phyloP scores from a whole-genome alignment of 1,140 invertebrate species.

The Metaphire vulgaris region DNA sequence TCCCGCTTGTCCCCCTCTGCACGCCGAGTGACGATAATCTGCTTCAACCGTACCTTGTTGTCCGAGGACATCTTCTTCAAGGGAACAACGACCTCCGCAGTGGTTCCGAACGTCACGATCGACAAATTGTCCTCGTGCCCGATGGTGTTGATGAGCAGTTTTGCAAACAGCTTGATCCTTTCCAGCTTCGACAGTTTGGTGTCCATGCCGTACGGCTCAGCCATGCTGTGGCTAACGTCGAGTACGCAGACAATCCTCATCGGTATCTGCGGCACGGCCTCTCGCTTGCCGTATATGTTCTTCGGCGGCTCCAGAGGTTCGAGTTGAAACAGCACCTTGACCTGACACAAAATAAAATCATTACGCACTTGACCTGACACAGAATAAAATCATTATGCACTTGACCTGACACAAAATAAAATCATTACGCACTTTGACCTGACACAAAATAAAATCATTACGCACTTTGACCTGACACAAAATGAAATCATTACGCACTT shows the following conservation, averaged over 20 bases:
- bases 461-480: too few relatives aligned
- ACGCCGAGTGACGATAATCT: too few relatives aligned
- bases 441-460: too few relatives aligned
- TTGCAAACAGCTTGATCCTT: slow-evolving; percentile 24
- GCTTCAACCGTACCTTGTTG: too few relatives aligned
- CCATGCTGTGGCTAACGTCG: slow-evolving; percentile 31
- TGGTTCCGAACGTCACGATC: slow-evolving; percentile 28
- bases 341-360: too few relatives aligned
- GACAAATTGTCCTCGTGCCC: slow-evolving; percentile 20
- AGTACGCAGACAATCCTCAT: slow-evolving; percentile 22
- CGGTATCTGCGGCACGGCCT: neutral
- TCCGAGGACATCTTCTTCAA: slow-evolving; percentile 23
- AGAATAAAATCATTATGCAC: too few relatives aligned
- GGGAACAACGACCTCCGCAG: slow-evolving; percentile 21
- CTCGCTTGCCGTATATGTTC: neutral
- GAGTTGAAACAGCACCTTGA: slow-evolving; percentile 24
- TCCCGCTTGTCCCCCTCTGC: too few relatives aligned
- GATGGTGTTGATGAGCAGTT: slow-evolving; percentile 22
- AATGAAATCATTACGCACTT: too few relatives aligned
- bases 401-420: slow-evolving; percentile 15
- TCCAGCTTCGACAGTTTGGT: neutral
- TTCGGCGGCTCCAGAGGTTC: slow-evolving; percentile 18
- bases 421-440: too few relatives aligned
- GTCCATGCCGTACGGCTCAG: slow-evolving; percentile 22
- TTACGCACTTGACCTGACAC: slow-evolving; percentile 15